phyloP scores from a whole-genome alignment of 2,113 vertebrate genomes.

The Alexandromys fortis region DNA sequence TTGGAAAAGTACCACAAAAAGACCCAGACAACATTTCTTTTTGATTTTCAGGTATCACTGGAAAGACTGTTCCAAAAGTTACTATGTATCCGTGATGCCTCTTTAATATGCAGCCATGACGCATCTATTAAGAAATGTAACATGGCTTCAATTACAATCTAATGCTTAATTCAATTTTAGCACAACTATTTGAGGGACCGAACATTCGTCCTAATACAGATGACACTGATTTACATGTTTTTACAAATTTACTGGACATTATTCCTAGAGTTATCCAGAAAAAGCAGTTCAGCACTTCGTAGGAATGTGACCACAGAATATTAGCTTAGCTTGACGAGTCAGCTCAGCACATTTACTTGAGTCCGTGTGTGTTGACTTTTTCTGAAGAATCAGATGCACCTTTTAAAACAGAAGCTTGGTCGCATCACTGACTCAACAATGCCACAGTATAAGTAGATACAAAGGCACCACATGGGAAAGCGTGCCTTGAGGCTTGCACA shows the following conservation, averaged over 20 bases:
- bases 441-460: background rate
- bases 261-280: background rate
- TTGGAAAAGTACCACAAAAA: background rate
- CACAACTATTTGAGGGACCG: background rate
- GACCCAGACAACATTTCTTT: background rate
- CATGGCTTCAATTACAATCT: no score
- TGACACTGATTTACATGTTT: background rate
- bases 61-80: background rate
- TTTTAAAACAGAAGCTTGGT: conserved; percentile 12
- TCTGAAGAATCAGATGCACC: conserved; percentile 9
- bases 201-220: background rate
- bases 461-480: background rate
- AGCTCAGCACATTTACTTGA: background rate
- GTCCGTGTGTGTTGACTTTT: background rate
- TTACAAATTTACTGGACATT: background rate
- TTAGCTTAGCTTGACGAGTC: background rate
- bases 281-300: background rate
- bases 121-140: background rate
- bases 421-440: background rate
- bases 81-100: background rate
- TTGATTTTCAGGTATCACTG: background rate
- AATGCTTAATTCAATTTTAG: background rate
- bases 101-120: background rate
- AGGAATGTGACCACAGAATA: background rate
- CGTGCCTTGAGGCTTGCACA: background rate